Percentiles rank a stretch among this genome's conserved stretches.
These are phyloP conservation scores for Trichogramma pretiosum DNA, from an alignment of 1,140 invertebrate species.

Conservation along the genomic window DNA sequence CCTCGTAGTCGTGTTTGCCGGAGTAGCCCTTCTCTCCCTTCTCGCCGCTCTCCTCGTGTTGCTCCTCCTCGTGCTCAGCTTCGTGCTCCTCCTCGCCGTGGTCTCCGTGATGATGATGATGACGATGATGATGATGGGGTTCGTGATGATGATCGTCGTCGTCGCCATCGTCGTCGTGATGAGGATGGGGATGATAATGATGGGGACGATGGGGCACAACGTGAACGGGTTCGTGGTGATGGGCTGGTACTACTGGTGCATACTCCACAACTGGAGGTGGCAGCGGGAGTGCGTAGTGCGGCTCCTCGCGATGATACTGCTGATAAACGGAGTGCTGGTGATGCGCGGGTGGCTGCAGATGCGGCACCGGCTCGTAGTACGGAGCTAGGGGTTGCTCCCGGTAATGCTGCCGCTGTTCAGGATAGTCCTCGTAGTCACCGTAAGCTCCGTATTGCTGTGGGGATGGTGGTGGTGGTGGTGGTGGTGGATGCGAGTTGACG, in stretches of 20 bases:
- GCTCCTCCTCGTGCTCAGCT: slow-evolving; percentile 46
- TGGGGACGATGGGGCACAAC: not conserved
- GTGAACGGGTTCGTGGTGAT: slow-evolving; percentile 2
- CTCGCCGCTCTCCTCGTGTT: slow-evolving; percentile 48
- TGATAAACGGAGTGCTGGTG: not conserved
- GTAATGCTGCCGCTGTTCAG: not conserved
- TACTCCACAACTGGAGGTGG: too few species aligned
- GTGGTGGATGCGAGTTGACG: slow-evolving; percentile 21
- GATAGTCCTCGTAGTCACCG: slow-evolving; percentile 13
- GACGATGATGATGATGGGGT: not conserved
- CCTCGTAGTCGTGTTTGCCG: slow-evolving; percentile 47
- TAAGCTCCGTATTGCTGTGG: slow-evolving; percentile 13
- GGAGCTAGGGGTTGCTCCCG: slow-evolving; percentile 4
- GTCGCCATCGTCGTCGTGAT: slow-evolving; percentile 14
- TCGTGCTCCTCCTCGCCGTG: slow-evolving; percentile 30
- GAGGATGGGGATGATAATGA: slow-evolving; percentile 8
- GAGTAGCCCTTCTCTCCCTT: slow-evolving; percentile 54
- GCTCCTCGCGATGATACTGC: not conserved
- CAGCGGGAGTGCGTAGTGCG: too few species aligned
- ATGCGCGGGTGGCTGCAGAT: not conserved
- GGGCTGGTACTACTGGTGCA: not conserved
- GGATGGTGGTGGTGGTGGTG: slow-evolving; percentile 21
- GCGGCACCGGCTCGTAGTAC: slow-evolving; percentile 7
- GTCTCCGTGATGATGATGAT: slow-evolving; percentile 5
- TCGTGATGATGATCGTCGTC: slow-evolving; percentile 27